Conservation (phyloP, 1,140 invertebrate genomes). For the Epicauta chinensis region DNA sequence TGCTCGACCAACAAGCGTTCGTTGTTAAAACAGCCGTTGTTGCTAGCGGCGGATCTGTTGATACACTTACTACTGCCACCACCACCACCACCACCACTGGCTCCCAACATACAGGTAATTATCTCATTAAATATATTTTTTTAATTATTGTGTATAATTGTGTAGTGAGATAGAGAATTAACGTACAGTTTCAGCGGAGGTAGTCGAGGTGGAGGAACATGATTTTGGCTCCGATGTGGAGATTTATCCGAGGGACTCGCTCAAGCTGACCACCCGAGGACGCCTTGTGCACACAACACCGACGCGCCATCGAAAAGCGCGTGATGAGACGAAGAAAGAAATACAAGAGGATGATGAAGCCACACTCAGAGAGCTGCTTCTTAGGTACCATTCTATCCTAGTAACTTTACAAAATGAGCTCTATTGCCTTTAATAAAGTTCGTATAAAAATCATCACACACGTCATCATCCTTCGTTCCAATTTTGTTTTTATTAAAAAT, state of each 20-base stretch:
- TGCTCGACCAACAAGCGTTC: slow-evolving; percentile 23
- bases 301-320: slow-evolving; percentile 26
- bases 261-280: slow-evolving; percentile 40
- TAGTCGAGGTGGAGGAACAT: slow-evolving; percentile 44
- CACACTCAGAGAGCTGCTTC: slow-evolving; percentile 78
- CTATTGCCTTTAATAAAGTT: too few relatives aligned
- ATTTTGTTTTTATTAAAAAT: background rate
- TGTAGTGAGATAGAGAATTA: too few relatives aligned
- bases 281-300: slow-evolving; percentile 27
- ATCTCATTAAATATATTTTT: background rate
- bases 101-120: slow-evolving; percentile 38
- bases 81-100: slow-evolving; percentile 28
- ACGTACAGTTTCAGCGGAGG: slow-evolving; percentile 37
- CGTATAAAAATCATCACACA: too few relatives aligned
- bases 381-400: slow-evolving; percentile 56
- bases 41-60: slow-evolving; percentile 33
- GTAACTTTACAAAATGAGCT: background rate
- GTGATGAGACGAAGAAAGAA: slow-evolving; percentile 45
- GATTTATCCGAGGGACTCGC: slow-evolving; percentile 34
- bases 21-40: slow-evolving; percentile 6
- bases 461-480: background rate
- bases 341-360: slow-evolving; percentile 73
- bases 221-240: slow-evolving; percentile 37
- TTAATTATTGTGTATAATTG: too few relatives aligned
- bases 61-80: slow-evolving; percentile 32